Percentiles rank a stretch among this genome's conserved stretches.
Conservation (phyloP, 2,113 vertebrate species). For the Leucopsar rothschildi region DNA sequence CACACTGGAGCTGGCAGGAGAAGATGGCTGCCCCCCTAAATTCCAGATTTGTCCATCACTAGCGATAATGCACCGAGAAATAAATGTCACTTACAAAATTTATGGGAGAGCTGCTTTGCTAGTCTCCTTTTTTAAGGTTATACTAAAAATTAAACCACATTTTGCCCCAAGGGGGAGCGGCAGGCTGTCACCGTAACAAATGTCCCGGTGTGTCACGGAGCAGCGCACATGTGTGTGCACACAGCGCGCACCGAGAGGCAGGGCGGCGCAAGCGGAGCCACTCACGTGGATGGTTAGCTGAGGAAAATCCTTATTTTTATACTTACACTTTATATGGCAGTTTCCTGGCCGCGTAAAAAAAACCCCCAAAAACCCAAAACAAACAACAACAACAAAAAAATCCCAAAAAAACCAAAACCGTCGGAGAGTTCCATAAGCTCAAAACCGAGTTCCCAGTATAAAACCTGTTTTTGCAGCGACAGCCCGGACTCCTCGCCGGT, state of each 20-base stretch:
- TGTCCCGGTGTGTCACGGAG: background rate
- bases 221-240: background rate
- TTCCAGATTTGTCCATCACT: background rate
- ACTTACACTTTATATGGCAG: background rate
- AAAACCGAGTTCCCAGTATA: background rate
- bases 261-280: background rate
- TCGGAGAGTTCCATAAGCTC: background rate
- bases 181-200: constrained; percentile 19
- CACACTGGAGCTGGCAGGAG: background rate
- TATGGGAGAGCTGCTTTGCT: constrained; percentile 20
- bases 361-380: background rate
- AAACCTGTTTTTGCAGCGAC: background rate
- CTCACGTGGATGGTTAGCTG: background rate
- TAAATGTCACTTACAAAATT: constrained; percentile 56
- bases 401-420: background rate
- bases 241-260: background rate
- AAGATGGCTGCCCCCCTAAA: background rate
- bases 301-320: background rate
- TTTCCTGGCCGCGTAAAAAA: background rate
- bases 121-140: constrained; percentile 55
- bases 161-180: background rate
- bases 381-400: background rate
- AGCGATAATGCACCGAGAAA: background rate
- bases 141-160: constrained; percentile 57
- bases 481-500: background rate